Evolutionary conservation across 2,888 invertebrate genomes (phyloP), one percentile per base, ranked within the genome.

Genomic region (Drosophila prolongata): DNA sequence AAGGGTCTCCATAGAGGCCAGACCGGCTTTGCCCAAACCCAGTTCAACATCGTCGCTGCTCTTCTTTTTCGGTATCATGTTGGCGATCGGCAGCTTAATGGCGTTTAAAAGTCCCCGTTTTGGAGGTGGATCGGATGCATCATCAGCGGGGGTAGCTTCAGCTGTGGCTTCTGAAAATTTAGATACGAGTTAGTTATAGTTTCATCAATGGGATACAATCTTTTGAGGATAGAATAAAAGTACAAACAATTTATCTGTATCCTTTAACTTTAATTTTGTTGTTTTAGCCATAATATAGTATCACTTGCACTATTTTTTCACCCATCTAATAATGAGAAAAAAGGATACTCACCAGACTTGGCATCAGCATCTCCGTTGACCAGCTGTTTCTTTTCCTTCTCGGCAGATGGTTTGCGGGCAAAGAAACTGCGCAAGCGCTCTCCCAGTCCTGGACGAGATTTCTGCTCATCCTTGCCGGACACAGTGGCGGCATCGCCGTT

Each of bases 1-100:
- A 47, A 96, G 92, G 0, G 96, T 96, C 91, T 97, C 97, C 94
- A 96, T 95, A 6, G 96, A 96, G 1, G 97, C 96, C 55, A 97
- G 93, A 19, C 96, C 95, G 6, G 96, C 96, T 78, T 95, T 95
- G n/a, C 94, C 94, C 58, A 93, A 89, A 62, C 93, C 94, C 52
- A 93, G 92, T 64, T 94, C 93, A 35, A 93, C 90, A 89, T 94
- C 94, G 46, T 92, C 93, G 82, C 93, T 91, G 60, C 92, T 91
- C 77, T 92, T 92, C 84, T 93, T 92, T 82, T 93, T 94, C 85
- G 95, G 94, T 80, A 94, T 94, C 84, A 94, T 93, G 83, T 94
- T 94, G 30, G 94, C 94, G 74, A 95, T 92, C n/a, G 95, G 95
- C 76, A 94, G 90, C 78, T 94, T 93, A 76, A 95, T 95, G 70